Evolutionary conservation across 1,140 invertebrate species (phyloP).

Genomic region (Aphis gossypii): DNA sequence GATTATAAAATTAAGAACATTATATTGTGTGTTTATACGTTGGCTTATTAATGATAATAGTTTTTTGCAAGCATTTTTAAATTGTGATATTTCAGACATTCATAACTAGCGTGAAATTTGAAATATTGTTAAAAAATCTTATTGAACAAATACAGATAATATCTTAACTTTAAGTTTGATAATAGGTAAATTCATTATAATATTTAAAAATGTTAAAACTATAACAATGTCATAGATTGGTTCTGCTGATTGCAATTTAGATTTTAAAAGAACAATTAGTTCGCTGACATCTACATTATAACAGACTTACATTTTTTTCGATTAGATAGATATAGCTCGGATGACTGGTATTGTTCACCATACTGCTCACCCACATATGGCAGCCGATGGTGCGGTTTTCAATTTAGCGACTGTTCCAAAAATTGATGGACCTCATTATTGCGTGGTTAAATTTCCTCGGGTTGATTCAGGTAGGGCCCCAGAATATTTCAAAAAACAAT

Average conservation of each 20-base stretch:
- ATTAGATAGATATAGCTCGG: slow-evolving; percentile 11
- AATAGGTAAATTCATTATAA: background rate
- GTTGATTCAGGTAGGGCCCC: background rate
- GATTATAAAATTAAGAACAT: too few relatives aligned
- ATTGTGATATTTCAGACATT: too few relatives aligned
- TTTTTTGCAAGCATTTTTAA: too few relatives aligned
- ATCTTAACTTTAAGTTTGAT: background rate
- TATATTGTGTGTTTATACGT: too few relatives aligned
- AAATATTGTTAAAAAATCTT: too few relatives aligned
- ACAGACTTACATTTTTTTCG: background rate
- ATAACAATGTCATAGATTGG: background rate
- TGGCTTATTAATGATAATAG: too few relatives aligned
- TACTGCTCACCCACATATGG: slow-evolving; percentile 85
- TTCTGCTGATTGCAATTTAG: too few relatives aligned
- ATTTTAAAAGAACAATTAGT: background rate
- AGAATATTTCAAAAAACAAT: background rate
- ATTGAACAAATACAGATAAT: too few relatives aligned
- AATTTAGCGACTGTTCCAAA: slow-evolving; percentile 80
- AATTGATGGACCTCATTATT: slow-evolving; percentile 73
- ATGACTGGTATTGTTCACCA: slow-evolving; percentile 80
- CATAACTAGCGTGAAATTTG: too few relatives aligned
- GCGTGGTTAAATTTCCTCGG: slow-evolving; percentile 74
- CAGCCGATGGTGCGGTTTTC: slow-evolving; percentile 78
- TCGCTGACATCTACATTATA: background rate
- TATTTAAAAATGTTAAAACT: background rate